Percentiles rank a stretch among this genome's conserved stretches.
These are phyloP conservation scores for Idaea straminata DNA, from an alignment of 2,888 invertebrate genomes.

Conservation along the genomic window DNA sequence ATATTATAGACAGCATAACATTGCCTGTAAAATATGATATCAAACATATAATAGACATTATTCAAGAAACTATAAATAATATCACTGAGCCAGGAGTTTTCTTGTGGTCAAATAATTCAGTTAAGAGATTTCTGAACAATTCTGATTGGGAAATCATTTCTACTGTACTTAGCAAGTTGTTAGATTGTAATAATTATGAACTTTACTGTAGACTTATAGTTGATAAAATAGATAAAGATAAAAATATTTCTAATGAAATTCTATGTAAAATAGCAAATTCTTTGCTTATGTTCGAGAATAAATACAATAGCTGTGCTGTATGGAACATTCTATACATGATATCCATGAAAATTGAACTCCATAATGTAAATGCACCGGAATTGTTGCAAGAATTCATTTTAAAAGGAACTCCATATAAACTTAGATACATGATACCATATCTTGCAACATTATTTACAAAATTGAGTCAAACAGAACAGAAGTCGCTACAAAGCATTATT, in stretches of 20 bases:
- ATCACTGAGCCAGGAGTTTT: slow-evolving; percentile 46
- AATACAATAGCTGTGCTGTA: slow-evolving; percentile 38
- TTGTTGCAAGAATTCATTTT: slow-evolving; percentile 33
- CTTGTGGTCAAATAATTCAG: slow-evolving; percentile 50
- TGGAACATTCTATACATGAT: slow-evolving; percentile 62
- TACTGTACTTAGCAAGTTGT: slow-evolving; percentile 38
- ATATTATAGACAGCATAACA: slow-evolving; percentile 44
- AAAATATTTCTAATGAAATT: slow-evolving; percentile 28
- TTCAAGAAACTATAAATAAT: slow-evolving; percentile 39
- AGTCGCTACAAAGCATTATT: slow-evolving; percentile 43
- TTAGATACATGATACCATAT: slow-evolving; percentile 59
- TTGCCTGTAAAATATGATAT: slow-evolving; percentile 24
- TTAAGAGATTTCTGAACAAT: slow-evolving; percentile 41
- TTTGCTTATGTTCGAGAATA: slow-evolving; percentile 43
- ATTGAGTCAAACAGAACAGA: slow-evolving; percentile 28
- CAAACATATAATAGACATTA: slow-evolving; percentile 35
- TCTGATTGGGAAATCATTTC: slow-evolving; percentile 45
- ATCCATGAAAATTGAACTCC: slow-evolving; percentile 38
- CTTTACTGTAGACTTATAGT: slow-evolving; percentile 44
- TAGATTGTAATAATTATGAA: slow-evolving; percentile 48
- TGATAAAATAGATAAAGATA: slow-evolving; percentile 40
- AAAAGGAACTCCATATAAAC: slow-evolving; percentile 41
- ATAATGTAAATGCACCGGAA: slow-evolving; percentile 28
- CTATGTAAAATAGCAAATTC: slow-evolving; percentile 37
- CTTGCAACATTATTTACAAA: slow-evolving; percentile 41